Conservation (phyloP, 92 coral and sea anemone species). For the Parazoanthus darwini region DNA sequence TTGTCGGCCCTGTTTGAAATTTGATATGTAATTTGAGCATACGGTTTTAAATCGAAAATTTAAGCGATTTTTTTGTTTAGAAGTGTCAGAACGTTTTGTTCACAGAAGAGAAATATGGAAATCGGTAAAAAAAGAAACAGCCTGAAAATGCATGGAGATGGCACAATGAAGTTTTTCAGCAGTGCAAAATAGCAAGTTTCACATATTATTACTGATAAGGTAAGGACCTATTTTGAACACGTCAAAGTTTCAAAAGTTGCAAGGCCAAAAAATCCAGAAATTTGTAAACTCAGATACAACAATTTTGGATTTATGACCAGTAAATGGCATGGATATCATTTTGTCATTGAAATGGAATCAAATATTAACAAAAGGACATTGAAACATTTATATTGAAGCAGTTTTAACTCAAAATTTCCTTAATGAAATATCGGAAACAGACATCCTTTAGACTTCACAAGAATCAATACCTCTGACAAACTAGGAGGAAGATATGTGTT, state of each 20-base stretch:
- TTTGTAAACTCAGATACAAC: background rate
- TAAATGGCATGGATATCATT: background rate
- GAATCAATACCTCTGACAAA: background rate
- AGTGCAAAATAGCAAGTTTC: background rate
- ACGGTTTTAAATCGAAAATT: background rate
- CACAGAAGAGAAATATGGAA: background rate
- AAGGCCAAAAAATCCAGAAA: background rate
- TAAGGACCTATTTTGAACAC: background rate
- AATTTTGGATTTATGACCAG: background rate
- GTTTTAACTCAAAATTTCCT: background rate
- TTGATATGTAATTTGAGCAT: background rate
- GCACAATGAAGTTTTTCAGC: background rate
- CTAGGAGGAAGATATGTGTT: background rate
- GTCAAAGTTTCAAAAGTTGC: background rate
- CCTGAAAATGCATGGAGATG: background rate
- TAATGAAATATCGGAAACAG: slow-evolving; percentile 11
- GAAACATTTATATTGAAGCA: slow-evolving; percentile 15
- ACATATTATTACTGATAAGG: background rate
- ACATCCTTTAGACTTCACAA: background rate
- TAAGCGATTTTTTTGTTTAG: background rate
- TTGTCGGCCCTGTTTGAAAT: background rate
- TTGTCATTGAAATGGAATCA: slow-evolving; percentile 6
- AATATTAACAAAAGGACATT: background rate
- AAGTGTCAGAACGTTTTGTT: slow-evolving; percentile 5
- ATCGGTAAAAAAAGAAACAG: background rate